These are phyloP conservation scores for Mallotus villosus DNA, from an alignment of 2,797 vertebrate species.

Conservation along the genomic window DNA sequence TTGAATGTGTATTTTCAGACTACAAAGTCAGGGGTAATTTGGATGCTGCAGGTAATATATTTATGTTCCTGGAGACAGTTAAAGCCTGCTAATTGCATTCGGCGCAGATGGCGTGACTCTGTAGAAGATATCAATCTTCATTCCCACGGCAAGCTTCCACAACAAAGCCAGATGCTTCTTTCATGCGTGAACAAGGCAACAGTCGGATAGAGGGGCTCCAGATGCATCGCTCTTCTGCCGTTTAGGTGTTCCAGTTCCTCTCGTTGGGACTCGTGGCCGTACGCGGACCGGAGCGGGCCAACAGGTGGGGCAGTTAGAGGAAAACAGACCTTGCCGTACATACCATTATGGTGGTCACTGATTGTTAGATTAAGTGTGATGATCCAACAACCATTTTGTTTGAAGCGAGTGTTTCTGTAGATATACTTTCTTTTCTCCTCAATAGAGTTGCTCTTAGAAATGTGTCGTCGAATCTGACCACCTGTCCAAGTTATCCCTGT, in stretches of 20 bases:
- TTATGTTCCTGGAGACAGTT: conserved; percentile 42
- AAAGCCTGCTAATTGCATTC: conserved; percentile 45
- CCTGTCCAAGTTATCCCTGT: conserved; percentile 47
- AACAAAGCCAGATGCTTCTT: conserved; percentile 61
- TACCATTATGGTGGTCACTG: conserved; percentile 9
- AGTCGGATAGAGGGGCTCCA: conserved; percentile 40
- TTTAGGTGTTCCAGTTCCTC: conserved; percentile 7
- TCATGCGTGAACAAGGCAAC: conserved; percentile 34
- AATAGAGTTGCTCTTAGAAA: not conserved
- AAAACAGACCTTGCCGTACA: not conserved
- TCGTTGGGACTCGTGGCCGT: too few relatives aligned
- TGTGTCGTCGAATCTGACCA: conserved; percentile 38
- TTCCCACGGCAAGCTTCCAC: conserved; percentile 50
- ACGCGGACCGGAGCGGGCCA: too few relatives aligned
- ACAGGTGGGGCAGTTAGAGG: not conserved
- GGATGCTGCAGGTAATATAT: conserved; percentile 39
- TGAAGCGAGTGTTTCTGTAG: too few relatives aligned
- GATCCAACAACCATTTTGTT: not conserved
- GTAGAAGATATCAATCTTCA: conserved; percentile 59
- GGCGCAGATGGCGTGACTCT: conserved; percentile 57
- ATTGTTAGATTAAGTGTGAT: not conserved
- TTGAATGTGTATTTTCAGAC: conserved; percentile 40
- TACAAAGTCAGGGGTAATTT: conserved; percentile 31
- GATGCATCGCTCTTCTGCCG: conserved; percentile 37
- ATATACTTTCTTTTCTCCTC: too few relatives aligned